Evolutionary conservation across 2,113 vertebrate species (phyloP).

Genomic region (Anolis carolinensis): DNA sequence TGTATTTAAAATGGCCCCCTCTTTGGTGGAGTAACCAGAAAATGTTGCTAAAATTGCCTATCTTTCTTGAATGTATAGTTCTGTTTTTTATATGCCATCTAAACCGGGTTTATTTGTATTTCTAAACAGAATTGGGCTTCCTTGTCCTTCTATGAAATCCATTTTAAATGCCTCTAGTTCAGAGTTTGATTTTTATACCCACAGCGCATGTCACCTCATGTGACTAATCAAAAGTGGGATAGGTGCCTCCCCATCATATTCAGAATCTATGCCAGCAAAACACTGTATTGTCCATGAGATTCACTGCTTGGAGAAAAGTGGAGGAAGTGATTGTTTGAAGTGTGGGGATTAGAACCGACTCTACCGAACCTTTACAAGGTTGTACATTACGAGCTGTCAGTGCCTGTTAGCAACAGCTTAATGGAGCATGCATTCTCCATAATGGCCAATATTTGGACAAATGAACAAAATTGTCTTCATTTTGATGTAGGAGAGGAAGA

Average conservation of each 20-base stretch:
- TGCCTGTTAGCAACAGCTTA: constrained; percentile 18
- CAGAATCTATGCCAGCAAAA: not conserved
- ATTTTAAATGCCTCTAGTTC: not conserved
- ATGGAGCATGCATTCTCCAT: not conserved
- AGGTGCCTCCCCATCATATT: not conserved
- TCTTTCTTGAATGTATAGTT: not conserved
- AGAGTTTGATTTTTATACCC: not conserved
- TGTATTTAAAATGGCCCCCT: not conserved
- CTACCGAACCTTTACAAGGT: not conserved
- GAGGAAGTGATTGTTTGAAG: not conserved
- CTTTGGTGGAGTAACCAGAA: not conserved
- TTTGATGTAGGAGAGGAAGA: not conserved
- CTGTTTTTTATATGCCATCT: not conserved
- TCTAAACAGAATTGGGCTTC: not conserved
- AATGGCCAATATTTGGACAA: constrained; percentile 15
- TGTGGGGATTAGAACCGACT: not conserved
- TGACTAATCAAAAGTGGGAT: not conserved
- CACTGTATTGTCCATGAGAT: not conserved
- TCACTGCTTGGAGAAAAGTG: not conserved
- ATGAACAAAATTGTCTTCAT: constrained; percentile 16
- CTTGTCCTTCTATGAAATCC: not conserved
- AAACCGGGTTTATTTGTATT: not conserved
- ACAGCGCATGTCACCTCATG: not conserved
- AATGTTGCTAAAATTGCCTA: not conserved
- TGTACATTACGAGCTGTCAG: not conserved